A percentile compares a stretch with the other conserved stretches of the same genome.
Evolutionary conservation across 1,140 invertebrate species (phyloP).

Genomic region (Pogonomyrmex californicus): DNA sequence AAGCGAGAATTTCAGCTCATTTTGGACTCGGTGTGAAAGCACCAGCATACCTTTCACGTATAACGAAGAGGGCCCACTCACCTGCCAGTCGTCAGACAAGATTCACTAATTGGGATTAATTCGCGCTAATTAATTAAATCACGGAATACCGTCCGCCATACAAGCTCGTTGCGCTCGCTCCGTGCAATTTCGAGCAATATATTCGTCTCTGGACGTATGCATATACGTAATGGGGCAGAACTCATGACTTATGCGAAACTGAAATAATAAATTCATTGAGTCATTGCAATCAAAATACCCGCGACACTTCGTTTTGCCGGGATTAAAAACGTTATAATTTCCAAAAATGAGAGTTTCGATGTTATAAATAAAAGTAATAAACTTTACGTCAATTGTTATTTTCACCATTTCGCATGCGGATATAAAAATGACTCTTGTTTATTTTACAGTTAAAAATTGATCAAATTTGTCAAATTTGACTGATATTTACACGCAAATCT

Average conservation of each 20-base stretch:
- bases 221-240: conserved; percentile 26
- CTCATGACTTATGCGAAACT: conserved; percentile 15
- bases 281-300: background rate
- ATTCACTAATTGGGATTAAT: conserved; percentile 82
- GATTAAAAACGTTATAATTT: background rate
- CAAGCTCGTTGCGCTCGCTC: conserved; percentile 16
- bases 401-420: background rate
- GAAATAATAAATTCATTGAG: conserved; percentile 50
- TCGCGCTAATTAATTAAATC: conserved; percentile 82
- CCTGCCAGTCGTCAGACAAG: conserved; percentile 75
- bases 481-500: background rate
- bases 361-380: background rate
- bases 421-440: background rate
- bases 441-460: background rate
- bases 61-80: conserved; percentile 71
- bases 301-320: background rate
- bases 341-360: background rate
- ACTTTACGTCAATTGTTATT: background rate
- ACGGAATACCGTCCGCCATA: conserved; percentile 67
- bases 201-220: conserved; percentile 22
- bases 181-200: conserved; percentile 48
- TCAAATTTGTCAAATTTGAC: conserved; percentile 7
- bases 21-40: conserved; percentile 58
- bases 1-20: background rate
- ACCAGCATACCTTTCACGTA: conserved; percentile 49